Percentiles rank a stretch among this genome's conserved stretches.
Evolutionary conservation across 1,140 invertebrate species (phyloP).

Genomic region (Lithobius niger): DNA sequence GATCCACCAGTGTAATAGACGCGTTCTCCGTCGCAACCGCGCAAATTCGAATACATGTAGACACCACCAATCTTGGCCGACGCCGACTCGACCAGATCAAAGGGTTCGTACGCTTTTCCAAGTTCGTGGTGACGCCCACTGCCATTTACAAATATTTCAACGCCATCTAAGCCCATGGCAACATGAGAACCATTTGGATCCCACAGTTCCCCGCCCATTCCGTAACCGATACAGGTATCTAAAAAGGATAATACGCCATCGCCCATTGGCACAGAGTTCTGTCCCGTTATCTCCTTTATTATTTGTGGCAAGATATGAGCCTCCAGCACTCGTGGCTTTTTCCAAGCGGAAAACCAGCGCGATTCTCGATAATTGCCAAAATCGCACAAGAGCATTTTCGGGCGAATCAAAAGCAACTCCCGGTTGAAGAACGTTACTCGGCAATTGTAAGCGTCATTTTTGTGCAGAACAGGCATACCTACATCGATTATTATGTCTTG

Average conservation of each 20-base stretch:
- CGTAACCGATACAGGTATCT: conserved; percentile 90
- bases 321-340: conserved; percentile 63
- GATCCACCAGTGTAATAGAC: conserved; percentile 91
- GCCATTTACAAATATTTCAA: conserved; percentile 90
- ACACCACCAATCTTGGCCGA: conserved; percentile 85
- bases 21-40: conserved; percentile 93
- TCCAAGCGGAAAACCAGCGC: conserved; percentile 93
- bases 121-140: conserved; percentile 80
- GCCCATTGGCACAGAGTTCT: conserved; percentile 77
- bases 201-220: conserved; percentile 99
- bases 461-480: conserved; percentile 94
- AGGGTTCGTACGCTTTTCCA: conserved; percentile 74
- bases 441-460: conserved; percentile 91
- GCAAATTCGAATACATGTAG: conserved; percentile 87
- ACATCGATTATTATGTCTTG: conserved; percentile 86
- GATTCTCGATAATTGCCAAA: conserved; percentile 94
- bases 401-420: conserved; percentile 82
- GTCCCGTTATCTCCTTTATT: conserved; percentile 65
- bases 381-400: conserved; percentile 86
- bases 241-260: conserved; percentile 81
- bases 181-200: conserved; percentile 77
- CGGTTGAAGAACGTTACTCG: conserved; percentile 78
- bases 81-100: conserved; percentile 79
- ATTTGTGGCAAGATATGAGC: conserved; percentile 75
- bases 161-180: conserved; percentile 77